A percentile compares a stretch with the other conserved stretches of the same genome.
These are phyloP conservation scores for Pyrochroa serraticornis DNA, from an alignment of 2,888 invertebrate species.

Conservation along the genomic window DNA sequence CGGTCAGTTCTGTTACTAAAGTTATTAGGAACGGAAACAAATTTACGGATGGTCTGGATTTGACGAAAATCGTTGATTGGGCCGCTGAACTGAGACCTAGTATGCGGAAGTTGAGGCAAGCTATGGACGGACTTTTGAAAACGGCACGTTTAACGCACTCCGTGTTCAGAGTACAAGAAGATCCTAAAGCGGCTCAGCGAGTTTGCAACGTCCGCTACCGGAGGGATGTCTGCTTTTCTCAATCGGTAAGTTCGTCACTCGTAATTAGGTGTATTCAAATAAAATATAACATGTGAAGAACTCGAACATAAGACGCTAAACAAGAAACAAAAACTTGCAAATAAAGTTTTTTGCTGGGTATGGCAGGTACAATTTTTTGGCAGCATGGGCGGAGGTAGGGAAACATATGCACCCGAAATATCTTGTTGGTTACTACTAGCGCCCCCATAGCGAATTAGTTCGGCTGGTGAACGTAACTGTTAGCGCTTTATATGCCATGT, in stretches of 20 bases:
- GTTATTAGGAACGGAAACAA: slow-evolving; percentile 71
- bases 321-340: too few species aligned
- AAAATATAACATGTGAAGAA: too few species aligned
- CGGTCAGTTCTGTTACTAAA: slow-evolving; percentile 62
- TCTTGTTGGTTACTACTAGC: too few species aligned
- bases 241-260: slow-evolving; percentile 77
- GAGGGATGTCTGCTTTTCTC: slow-evolving; percentile 89
- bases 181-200: slow-evolving; percentile 74
- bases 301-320: too few species aligned
- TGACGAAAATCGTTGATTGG: slow-evolving; percentile 75
- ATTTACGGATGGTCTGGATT: slow-evolving; percentile 73
- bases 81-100: slow-evolving; percentile 78
- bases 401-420: too few species aligned
- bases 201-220: slow-evolving; percentile 78
- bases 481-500: too few species aligned
- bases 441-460: too few species aligned
- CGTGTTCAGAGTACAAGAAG: slow-evolving; percentile 80
- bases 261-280: background rate
- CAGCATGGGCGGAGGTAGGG: too few species aligned
- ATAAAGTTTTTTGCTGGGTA: too few species aligned
- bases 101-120: slow-evolving; percentile 78
- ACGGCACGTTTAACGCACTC: slow-evolving; percentile 82
- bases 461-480: too few species aligned
- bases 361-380: too few species aligned
- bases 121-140: slow-evolving; percentile 78